A percentile compares a stretch with the other conserved stretches of the same genome.
Evolutionary conservation across 1,140 invertebrate genomes (phyloP).

Genomic region (Cecropterus lyciades): DNA sequence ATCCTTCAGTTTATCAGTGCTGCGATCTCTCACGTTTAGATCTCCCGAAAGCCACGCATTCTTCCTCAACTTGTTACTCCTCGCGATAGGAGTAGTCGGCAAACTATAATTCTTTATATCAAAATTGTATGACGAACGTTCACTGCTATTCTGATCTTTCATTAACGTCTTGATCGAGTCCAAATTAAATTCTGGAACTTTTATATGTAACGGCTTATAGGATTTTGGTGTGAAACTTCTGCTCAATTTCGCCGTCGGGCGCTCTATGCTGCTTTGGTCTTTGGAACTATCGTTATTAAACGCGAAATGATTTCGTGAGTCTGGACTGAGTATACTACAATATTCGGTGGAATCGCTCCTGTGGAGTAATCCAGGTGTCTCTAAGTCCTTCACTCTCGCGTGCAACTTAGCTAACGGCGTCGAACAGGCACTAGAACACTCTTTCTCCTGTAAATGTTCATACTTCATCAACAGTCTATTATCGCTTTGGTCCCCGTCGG

Average conservation of each 20-base stretch:
- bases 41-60: slow-evolving; percentile 82
- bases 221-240: slow-evolving; percentile 78
- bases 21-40: slow-evolving; percentile 42
- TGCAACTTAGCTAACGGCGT: slow-evolving; percentile 68
- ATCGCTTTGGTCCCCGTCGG: slow-evolving; percentile 50
- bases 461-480: slow-evolving; percentile 44
- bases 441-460: slow-evolving; percentile 56
- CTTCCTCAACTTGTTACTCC: slow-evolving; percentile 79
- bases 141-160: slow-evolving; percentile 57
- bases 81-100: slow-evolving; percentile 77
- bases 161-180: slow-evolving; percentile 66
- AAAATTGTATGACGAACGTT: slow-evolving; percentile 72
- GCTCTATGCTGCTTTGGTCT: slow-evolving; percentile 52
- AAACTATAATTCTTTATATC: slow-evolving; percentile 80
- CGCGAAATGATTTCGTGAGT: slow-evolving; percentile 53
- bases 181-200: slow-evolving; percentile 76
- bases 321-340: slow-evolving; percentile 76
- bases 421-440: slow-evolving; percentile 67
- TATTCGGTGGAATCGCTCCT: slow-evolving; percentile 82
- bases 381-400: slow-evolving; percentile 60
- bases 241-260: slow-evolving; percentile 65
- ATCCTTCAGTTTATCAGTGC: slow-evolving; percentile 49
- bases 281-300: slow-evolving; percentile 50
- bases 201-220: slow-evolving; percentile 78
- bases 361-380: slow-evolving; percentile 65